A percentile compares a stretch with the other conserved stretches of the same genome.
Conservation (phyloP, 2,888 invertebrate genomes). For the Oxyscelio sp. region DNA sequence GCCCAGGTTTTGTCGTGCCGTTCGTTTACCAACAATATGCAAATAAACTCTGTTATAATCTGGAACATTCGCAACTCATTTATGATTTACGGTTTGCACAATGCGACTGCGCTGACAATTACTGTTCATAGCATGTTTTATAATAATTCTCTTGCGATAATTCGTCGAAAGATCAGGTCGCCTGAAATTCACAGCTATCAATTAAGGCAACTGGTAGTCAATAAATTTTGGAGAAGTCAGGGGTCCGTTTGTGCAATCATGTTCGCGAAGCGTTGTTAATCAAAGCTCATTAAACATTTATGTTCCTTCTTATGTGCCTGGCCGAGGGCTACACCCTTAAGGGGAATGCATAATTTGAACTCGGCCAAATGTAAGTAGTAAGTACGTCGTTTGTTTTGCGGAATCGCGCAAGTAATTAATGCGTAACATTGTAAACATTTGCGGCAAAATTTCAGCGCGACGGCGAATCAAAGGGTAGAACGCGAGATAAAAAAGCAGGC, state of each 20-base stretch:
- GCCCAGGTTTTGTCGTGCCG: constrained; percentile 21
- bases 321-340: neutral
- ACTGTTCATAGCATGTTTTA: constrained; percentile 45
- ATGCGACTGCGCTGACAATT: constrained; percentile 60
- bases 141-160: constrained; percentile 44
- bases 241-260: neutral
- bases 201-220: constrained; percentile 4
- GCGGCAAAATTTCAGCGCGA: constrained; percentile 29
- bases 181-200: constrained; percentile 4
- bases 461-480: constrained; percentile 43
- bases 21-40: constrained; percentile 42
- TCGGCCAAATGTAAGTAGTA: constrained; percentile 6
- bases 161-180: constrained; percentile 3
- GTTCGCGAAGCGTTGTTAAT: neutral
- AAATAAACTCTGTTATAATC: constrained; percentile 44
- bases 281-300: constrained; percentile 1
- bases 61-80: constrained; percentile 40
- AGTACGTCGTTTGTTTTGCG: constrained; percentile 12
- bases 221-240: constrained; percentile 5
- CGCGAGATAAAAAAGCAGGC: constrained; percentile 20
- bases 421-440: constrained; percentile 29
- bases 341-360: neutral
- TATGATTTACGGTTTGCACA: constrained; percentile 66
- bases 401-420: constrained; percentile 29
- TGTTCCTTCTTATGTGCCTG: neutral